Conservation (phyloP, 1,140 invertebrate genomes). For the Hycleus phaleratus region DNA sequence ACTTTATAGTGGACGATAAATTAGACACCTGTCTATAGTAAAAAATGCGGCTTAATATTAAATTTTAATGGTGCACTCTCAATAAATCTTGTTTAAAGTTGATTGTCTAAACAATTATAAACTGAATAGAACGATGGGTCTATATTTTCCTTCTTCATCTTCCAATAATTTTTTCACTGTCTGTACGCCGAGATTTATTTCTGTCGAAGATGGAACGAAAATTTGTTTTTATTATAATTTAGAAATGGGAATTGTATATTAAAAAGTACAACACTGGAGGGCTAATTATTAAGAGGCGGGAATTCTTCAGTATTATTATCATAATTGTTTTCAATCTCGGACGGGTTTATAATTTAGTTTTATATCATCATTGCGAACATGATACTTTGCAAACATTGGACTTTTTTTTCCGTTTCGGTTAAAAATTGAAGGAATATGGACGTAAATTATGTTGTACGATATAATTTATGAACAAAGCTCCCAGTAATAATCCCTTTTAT, state of each 20-base stretch:
- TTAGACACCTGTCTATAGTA: constrained; percentile 11
- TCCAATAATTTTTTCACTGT: too few relatives aligned
- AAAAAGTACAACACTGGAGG: constrained; percentile 5
- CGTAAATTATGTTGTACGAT: constrained; percentile 10
- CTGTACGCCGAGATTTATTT: too few relatives aligned
- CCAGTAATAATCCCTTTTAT: too few relatives aligned
- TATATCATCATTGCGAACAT: constrained; percentile 13
- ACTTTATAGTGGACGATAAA: constrained; percentile 11
- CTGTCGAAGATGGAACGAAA: too few relatives aligned
- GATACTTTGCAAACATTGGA: constrained; percentile 14
- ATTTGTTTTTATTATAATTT: too few relatives aligned
- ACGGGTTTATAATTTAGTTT: constrained; percentile 8
- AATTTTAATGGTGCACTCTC: constrained; percentile 13
- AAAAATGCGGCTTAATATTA: constrained; percentile 10
- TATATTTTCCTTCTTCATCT: background rate
- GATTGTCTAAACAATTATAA: constrained; percentile 11
- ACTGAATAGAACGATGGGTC: constrained; percentile 2
- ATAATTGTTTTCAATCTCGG: constrained; percentile 14
- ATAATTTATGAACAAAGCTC: constrained; percentile 7
- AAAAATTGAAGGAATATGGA: constrained; percentile 1
- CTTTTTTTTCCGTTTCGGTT: background rate
- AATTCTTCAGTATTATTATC: constrained; percentile 9
- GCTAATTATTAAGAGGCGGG: constrained; percentile 12
- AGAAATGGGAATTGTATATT: background rate
- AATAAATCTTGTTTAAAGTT: constrained; percentile 9